These are phyloP conservation scores for Psilopsiagon aurifrons DNA, from an alignment of 2,113 vertebrate genomes.

Conservation along the genomic window DNA sequence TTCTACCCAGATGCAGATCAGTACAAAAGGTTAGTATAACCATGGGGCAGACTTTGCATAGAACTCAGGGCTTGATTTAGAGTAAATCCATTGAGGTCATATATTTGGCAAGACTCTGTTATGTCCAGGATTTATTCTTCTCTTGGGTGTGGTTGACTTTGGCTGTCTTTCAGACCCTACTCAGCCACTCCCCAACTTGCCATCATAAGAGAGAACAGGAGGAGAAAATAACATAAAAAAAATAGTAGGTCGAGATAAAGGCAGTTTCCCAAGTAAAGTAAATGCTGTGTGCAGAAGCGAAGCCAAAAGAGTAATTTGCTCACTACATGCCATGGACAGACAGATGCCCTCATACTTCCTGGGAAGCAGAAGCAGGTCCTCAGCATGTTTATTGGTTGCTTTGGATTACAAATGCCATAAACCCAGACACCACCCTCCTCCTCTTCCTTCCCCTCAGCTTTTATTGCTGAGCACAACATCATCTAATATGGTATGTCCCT, in stretches of 20 bases:
- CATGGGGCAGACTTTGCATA: not conserved
- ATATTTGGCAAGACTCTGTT: not conserved
- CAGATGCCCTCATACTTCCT: not conserved
- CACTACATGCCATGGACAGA: fast-evolving
- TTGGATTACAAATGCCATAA: not conserved
- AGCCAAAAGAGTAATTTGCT: not conserved
- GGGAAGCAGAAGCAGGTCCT: not conserved
- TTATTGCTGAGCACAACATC: fast-evolving
- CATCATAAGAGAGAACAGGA: not conserved
- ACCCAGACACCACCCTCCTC: not conserved
- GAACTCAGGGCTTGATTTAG: not conserved
- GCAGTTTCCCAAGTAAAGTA: fast-evolving
- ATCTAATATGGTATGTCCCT: too few relatives aligned
- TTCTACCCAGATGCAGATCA: not conserved
- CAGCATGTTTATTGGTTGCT: fast-evolving
- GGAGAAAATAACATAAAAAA: not conserved
- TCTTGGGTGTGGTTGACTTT: not conserved
- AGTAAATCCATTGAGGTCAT: not conserved
- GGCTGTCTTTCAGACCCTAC: not conserved
- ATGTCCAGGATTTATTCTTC: not conserved
- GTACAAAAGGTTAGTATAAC: not conserved
- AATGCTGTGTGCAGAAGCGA: not conserved
- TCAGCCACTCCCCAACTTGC: not conserved
- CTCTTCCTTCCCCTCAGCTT: not conserved
- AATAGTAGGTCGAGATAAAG: not conserved